Evolutionary conservation across 2,797 vertebrate species (phyloP).

Genomic region (Squalus acanthias): DNA sequence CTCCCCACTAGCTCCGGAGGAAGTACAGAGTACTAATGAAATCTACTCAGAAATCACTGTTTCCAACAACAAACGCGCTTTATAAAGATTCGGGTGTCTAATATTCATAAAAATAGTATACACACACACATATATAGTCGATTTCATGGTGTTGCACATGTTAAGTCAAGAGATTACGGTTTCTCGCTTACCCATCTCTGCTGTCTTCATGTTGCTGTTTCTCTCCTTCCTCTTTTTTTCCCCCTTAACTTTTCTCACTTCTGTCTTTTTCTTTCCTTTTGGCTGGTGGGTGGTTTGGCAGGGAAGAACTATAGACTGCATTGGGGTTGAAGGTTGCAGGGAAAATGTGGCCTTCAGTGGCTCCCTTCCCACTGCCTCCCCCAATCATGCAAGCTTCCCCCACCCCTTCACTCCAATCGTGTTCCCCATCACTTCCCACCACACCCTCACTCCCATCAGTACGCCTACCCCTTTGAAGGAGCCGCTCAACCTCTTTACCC

Average conservation of each 20-base stretch:
- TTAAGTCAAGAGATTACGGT: background rate
- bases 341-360: background rate
- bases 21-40: background rate
- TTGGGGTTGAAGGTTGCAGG: background rate
- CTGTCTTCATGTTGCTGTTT: background rate
- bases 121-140: background rate
- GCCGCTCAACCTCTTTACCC: too few relatives aligned
- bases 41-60: background rate
- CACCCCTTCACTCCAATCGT: background rate
- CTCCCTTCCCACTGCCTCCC: background rate
- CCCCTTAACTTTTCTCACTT: too few relatives aligned
- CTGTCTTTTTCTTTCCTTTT: background rate
- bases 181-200: background rate
- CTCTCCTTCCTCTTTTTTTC: background rate
- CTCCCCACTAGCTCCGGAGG: background rate
- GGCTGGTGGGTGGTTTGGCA: background rate
- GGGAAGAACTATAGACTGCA: background rate
- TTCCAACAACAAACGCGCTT: background rate
- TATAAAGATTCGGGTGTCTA: background rate
- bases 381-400: too few relatives aligned
- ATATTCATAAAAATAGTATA: background rate
- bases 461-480: background rate
- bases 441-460: background rate
- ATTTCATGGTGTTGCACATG: background rate
- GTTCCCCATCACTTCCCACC: background rate